These are phyloP conservation scores for Dolichallabes microphthalmus DNA, from an alignment of 2,113 vertebrate species.

Conservation along the genomic window DNA sequence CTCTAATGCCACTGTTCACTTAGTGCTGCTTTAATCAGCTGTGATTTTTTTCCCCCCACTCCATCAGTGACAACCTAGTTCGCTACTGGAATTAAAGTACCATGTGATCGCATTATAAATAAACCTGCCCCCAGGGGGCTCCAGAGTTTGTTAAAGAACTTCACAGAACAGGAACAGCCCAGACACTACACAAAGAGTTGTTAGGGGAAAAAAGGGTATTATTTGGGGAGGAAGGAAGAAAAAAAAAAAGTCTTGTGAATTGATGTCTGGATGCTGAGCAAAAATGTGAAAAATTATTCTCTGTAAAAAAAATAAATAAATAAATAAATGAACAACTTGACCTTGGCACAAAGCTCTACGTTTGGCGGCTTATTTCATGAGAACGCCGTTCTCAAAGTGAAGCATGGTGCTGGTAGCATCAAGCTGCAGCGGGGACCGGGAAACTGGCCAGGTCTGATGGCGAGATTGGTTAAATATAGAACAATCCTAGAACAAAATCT, in stretches of 20 bases:
- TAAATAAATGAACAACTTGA: not conserved
- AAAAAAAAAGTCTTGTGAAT: not conserved
- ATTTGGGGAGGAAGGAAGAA: not conserved
- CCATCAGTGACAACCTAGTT: not conserved
- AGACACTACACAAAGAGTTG: not conserved
- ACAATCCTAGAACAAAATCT: not conserved
- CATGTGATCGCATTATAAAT: constrained; percentile 17
- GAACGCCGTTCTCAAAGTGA: not conserved
- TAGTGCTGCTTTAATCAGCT: not conserved
- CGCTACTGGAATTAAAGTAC: not conserved
- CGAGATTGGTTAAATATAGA: not conserved
- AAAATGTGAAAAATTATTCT: not conserved
- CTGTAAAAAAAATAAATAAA: no score
- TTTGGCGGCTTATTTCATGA: not conserved
- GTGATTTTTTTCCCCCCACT: not conserved
- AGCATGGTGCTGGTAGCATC: not conserved
- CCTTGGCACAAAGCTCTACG: not conserved
- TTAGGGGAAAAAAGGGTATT: not conserved
- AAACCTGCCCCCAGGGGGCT: not conserved
- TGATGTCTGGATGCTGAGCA: not conserved
- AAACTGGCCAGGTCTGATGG: not conserved
- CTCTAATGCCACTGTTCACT: not conserved
- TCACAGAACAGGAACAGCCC: not conserved
- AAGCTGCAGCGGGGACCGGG: not conserved
- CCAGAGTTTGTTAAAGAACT: not conserved